Evolutionary conservation across 1,140 invertebrate species (phyloP).

Genomic region (Dendroctonus valens): DNA sequence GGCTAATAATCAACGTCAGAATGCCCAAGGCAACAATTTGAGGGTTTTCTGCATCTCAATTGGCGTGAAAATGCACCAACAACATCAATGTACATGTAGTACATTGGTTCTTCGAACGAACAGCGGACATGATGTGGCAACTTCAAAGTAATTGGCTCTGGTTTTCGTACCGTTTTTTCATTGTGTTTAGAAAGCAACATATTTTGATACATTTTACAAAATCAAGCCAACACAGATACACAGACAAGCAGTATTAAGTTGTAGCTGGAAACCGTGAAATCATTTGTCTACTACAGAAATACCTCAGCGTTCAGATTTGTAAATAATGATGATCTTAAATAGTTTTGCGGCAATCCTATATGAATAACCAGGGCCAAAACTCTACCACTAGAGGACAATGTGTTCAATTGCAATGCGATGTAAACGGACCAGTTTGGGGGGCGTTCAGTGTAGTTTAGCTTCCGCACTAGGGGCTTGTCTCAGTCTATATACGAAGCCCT

Average conservation of each 20-base stretch:
- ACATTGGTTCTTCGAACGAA: too few relatives aligned
- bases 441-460: too few relatives aligned
- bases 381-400: slow-evolving; percentile 47
- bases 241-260: slow-evolving; percentile 35
- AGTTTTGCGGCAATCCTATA: slow-evolving; percentile 17
- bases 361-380: slow-evolving; percentile 43
- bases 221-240: slow-evolving; percentile 18
- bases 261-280: slow-evolving; percentile 23
- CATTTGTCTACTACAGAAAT: slow-evolving; percentile 24
- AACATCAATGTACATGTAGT: slow-evolving; percentile 10
- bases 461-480: not conserved
- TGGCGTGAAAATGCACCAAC: not conserved
- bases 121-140: slow-evolving; percentile 20
- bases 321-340: slow-evolving; percentile 17
- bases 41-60: not conserved
- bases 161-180: slow-evolving; percentile 30
- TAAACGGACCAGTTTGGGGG: slow-evolving; percentile 24
- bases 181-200: slow-evolving; percentile 13
- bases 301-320: slow-evolving; percentile 30
- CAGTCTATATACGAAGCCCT: too few relatives aligned
- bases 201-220: slow-evolving; percentile 21
- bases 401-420: slow-evolving; percentile 39
- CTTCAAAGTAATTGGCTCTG: slow-evolving; percentile 44
- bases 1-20: not conserved
- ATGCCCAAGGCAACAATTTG: not conserved